These are phyloP conservation scores for Sinosuthora webbiana DNA, from an alignment of 2,113 vertebrate species.

Conservation along the genomic window DNA sequence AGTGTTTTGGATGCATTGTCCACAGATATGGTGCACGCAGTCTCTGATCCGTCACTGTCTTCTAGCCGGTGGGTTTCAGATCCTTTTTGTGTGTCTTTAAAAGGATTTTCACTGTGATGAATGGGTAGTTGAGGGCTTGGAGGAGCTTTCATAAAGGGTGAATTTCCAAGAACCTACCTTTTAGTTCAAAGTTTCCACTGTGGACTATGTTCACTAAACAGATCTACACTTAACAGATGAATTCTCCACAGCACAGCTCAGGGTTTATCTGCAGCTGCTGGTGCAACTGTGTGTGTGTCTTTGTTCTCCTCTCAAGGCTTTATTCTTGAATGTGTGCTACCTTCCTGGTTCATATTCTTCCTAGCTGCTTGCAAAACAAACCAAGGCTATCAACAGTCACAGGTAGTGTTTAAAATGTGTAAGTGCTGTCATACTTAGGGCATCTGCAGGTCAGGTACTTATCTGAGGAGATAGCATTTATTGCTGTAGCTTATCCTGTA, in stretches of 20 bases:
- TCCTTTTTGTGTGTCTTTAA: not conserved
- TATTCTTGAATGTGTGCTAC: not conserved
- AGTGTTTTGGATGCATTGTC: constrained; percentile 94
- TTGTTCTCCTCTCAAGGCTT: not conserved
- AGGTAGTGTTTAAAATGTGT: not conserved
- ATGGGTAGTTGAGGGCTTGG: not conserved
- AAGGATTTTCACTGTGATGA: not conserved
- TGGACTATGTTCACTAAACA: not conserved
- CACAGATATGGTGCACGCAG: constrained; percentile 96
- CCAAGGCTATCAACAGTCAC: not conserved
- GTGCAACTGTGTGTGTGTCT: not conserved
- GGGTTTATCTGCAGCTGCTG: not conserved
- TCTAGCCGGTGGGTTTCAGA: constrained; percentile 80
- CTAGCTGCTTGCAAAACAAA: not conserved
- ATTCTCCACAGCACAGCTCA: not conserved
- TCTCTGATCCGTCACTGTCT: constrained; percentile 86
- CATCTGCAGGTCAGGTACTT: not conserved
- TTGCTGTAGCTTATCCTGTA: not conserved
- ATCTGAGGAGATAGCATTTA: not conserved
- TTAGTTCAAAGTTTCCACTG: not conserved
- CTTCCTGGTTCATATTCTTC: not conserved
- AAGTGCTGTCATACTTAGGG: not conserved
- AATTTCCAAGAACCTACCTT: not conserved
- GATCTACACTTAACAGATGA: not conserved
- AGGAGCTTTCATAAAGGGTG: not conserved